phyloP scores from a whole-genome alignment of 2,113 vertebrate species.

The Xiphophorus hellerii region DNA sequence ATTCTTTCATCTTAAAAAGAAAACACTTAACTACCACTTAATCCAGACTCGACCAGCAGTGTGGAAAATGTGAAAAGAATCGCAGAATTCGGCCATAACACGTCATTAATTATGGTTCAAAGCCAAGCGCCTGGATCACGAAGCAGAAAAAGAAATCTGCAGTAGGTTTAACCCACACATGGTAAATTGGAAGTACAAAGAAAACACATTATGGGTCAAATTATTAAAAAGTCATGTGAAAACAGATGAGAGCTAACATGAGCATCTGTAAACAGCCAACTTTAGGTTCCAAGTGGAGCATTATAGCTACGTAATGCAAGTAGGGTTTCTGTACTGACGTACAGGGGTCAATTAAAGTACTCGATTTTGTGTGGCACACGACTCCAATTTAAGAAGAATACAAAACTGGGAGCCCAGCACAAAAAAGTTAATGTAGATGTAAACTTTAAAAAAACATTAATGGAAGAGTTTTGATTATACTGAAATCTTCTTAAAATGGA shows the following conservation, averaged over 20 bases:
- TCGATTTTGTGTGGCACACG: too few relatives aligned
- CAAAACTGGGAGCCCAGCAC: too few relatives aligned
- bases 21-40: not conserved
- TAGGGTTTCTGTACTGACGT: too few relatives aligned
- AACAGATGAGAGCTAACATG: not conserved
- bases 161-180: too few relatives aligned
- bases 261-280: not conserved
- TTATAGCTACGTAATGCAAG: too few relatives aligned
- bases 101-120: not conserved
- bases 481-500: not conserved
- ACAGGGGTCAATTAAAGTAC: too few relatives aligned
- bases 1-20: not conserved
- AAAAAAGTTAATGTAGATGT: not conserved
- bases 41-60: not conserved
- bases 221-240: not conserved
- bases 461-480: too few relatives aligned
- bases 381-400: too few relatives aligned
- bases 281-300: too few relatives aligned
- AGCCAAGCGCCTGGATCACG: not conserved
- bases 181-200: too few relatives aligned
- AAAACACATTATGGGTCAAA: too few relatives aligned
- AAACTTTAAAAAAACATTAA: not conserved
- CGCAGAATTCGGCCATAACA: not conserved
- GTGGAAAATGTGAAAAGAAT: not conserved
- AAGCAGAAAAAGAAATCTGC: too few relatives aligned